Base-by-base conservation (phyloP, 2,888 invertebrate genomes). In the Euphydryas editha region DNA sequence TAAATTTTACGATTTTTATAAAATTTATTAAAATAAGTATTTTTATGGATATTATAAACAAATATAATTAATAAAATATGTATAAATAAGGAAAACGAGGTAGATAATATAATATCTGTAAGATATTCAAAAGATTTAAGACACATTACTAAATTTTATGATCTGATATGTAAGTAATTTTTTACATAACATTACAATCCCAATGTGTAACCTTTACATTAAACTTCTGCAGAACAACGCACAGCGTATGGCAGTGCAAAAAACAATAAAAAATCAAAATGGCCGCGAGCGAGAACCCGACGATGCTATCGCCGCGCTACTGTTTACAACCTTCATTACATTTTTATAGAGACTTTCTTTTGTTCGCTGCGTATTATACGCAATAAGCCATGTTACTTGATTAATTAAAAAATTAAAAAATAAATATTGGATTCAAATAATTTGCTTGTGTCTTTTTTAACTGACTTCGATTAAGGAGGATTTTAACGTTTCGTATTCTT, bases 271-370 rank as follows among this genome's bases (percentile, higher is more conserved):
- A 54, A n/a, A 11, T n/a, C 54, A 75, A 78, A 61, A 75, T 76
- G 83, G 81, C 84, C 77, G 76, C 78, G 74, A 56, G 64, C 75
- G 73, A 72, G 72, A 75, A 80, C 81, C 75, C 74, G 71, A 68
- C 72, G 83, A 85, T 84, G 73, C 73, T 82, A 85, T 85, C 86
- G 59, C 71, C 61, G 62, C 67, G 73, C 86, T 86, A 85, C 86
- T 80, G 86, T 85, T 81, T 81, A 82, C 82, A 81, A 51, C 36
- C 59, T n/a, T 39, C 59, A 30, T 59, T 59, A 59, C 59, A 59
- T 59, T 59, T 44, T 46, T 30, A 44, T 59, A 30, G 39, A 57
- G 24, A 11, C 42, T 24, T 42, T 57, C 42, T 42, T 57, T 42
- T 24, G 39, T 47, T 47, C n/a, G 42, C 6, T 15, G 30, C n/a